Base-by-base conservation (phyloP, 2,113 vertebrate genomes). In the Apus apus region DNA sequence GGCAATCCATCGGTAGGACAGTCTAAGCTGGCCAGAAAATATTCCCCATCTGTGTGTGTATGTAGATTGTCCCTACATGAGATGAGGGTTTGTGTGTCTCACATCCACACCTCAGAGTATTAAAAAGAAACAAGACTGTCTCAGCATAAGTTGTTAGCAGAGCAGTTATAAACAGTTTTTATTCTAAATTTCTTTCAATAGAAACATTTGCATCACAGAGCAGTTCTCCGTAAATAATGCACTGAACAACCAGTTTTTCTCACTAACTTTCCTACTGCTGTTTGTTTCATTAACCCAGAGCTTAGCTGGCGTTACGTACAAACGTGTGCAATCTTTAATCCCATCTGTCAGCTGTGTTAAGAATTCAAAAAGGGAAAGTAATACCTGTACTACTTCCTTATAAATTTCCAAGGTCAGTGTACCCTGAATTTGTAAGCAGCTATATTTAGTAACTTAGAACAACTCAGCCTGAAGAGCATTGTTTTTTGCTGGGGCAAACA, bases 211-310 rank as follows among this genome's bases (percentile, higher is more conserved):
- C 85, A 94, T 61, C 48, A 50, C 58, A 71, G 70, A 86, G 38
- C 79, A 67, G 83, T 17, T 90, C 82, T 91, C 79, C 79, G 83
- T 72, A 75, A 76, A 86, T 71, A 64, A 64, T 11, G 45, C 26
- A 48, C 51, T 38, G 72, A 74, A 67, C 86, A 90, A 80, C 67
- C 67, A 64, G 72, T 96, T 91, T 78, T 76, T 66, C 64, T 93
- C 87, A 84, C 79, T 72, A 84, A 91, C 76, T 86, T 90, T 84
- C 72, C 85, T 80, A 86, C 22, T 67, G 77, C 45, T 68, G 46
- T 60, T 90, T 91, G 92, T 90, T 90, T 86, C 90, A 88, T 43
- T 93, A 89, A 75, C 84, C 85, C 68, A 80, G 46, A 71, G 26
- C 29, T 83, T 80, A 88, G 72, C 76, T 78, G 75, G 40, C 15